phyloP scores from a whole-genome alignment of 2,888 invertebrate species.

The Pecten maximus region DNA sequence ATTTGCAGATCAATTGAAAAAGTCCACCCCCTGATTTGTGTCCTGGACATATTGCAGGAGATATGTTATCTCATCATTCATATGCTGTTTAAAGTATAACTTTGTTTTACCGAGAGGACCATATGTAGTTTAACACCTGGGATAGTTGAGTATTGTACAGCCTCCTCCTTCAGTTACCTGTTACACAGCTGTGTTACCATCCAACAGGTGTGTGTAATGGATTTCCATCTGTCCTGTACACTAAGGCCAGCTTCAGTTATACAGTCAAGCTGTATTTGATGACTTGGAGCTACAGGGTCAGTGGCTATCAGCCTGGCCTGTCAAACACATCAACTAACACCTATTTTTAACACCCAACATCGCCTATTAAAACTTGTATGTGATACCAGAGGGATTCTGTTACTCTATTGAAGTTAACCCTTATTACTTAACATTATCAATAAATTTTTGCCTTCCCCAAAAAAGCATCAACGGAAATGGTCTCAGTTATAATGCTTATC shows the following conservation, averaged over 20 bases:
- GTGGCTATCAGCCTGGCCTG: not conserved
- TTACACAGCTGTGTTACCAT: not conserved
- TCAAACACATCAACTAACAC: constrained; percentile 10
- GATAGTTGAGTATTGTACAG: not conserved
- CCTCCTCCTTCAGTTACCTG: not conserved
- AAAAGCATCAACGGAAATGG: constrained; percentile 20
- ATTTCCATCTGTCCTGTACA: not conserved
- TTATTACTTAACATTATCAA: not conserved
- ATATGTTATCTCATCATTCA: too few species aligned
- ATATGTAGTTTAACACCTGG: not conserved
- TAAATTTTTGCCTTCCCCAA: not conserved
- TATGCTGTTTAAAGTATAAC: too few species aligned
- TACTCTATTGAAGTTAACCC: not conserved
- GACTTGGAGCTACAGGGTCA: not conserved
- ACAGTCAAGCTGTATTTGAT: not conserved
- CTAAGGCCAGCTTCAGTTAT: not conserved
- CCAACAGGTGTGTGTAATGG: not conserved
- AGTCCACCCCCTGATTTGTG: too few species aligned
- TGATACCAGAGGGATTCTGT: not conserved
- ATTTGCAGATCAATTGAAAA: too few species aligned
- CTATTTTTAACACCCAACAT: not conserved
- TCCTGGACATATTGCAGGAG: too few species aligned
- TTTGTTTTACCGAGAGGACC: too few species aligned
- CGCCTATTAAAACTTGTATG: not conserved
- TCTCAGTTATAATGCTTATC: not conserved